Conservation (phyloP, 2,888 invertebrate genomes). For the Agriotes lineatus region DNA sequence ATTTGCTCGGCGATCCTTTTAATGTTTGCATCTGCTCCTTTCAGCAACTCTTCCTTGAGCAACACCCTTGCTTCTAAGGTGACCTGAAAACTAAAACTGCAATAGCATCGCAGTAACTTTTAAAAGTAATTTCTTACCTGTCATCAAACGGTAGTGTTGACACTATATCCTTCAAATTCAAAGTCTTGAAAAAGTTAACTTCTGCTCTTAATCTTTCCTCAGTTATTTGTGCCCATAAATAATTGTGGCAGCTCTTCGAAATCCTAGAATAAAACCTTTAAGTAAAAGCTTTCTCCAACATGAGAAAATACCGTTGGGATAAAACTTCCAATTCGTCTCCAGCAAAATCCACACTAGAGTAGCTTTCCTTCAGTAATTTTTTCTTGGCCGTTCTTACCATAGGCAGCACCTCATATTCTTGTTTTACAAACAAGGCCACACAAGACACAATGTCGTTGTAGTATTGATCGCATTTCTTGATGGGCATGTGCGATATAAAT, state of each 20-base stretch:
- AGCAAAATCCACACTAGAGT: not conserved
- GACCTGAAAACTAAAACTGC: conserved; percentile 19
- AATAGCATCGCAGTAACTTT: not conserved
- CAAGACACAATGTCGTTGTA: conserved; percentile 18
- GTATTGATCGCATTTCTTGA: conserved; percentile 6
- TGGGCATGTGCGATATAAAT: conserved; percentile 19
- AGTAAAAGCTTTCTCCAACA: not conserved
- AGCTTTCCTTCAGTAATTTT: not conserved
- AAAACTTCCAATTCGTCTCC: conserved; percentile 23
- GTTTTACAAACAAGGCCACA: conserved; percentile 1
- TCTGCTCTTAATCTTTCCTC: conserved; percentile 69
- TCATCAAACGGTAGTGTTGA: conserved; percentile 26
- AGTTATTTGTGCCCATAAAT: conserved; percentile 70
- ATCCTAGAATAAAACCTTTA: conserved; percentile 65
- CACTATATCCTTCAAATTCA: conserved; percentile 42
- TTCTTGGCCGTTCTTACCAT: not conserved
- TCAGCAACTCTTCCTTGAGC: conserved; percentile 17
- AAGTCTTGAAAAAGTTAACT: conserved; percentile 65
- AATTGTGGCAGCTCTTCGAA: conserved; percentile 71
- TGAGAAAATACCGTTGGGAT: conserved; percentile 22
- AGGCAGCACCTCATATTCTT: not conserved
- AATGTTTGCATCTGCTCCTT: not conserved
- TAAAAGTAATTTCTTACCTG: conserved; percentile 42
- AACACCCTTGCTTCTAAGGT: conserved; percentile 25
- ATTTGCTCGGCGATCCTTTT: conserved; percentile 4